These are phyloP conservation scores for Ascaphus truei DNA, from an alignment of 2,113 vertebrate species.

Conservation along the genomic window DNA sequence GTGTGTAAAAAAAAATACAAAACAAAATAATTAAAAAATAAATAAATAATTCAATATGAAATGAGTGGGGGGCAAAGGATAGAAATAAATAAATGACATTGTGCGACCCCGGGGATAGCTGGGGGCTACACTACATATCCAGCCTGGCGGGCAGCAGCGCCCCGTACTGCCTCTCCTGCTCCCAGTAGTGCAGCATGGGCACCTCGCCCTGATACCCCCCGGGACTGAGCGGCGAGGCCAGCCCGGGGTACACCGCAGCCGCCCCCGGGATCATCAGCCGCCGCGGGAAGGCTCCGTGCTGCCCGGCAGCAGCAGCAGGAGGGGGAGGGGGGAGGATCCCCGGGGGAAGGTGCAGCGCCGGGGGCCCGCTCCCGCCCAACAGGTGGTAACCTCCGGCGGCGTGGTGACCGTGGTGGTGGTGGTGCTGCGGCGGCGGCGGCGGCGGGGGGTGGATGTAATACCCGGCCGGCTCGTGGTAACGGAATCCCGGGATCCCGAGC, in stretches of 20 bases:
- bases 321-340: background rate
- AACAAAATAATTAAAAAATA: too few relatives aligned
- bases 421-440: background rate
- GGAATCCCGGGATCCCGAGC: background rate
- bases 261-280: background rate
- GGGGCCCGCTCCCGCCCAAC: background rate
- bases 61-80: too few relatives aligned
- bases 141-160: background rate
- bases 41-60: too few relatives aligned
- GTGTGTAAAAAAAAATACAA: too few relatives aligned
- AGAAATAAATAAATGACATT: too few relatives aligned
- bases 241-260: fast-evolving
- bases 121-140: background rate
- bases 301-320: background rate
- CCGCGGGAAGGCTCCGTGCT: background rate
- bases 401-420: background rate
- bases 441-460: background rate
- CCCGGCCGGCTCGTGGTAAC: background rate
- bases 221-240: background rate
- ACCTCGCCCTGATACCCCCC: background rate
- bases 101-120: background rate
- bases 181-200: background rate
- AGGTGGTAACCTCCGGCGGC: background rate
- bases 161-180: background rate
- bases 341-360: background rate